These are phyloP conservation scores for Micromesistius poutassou DNA, from an alignment of 2,797 vertebrate species.

Conservation along the genomic window DNA sequence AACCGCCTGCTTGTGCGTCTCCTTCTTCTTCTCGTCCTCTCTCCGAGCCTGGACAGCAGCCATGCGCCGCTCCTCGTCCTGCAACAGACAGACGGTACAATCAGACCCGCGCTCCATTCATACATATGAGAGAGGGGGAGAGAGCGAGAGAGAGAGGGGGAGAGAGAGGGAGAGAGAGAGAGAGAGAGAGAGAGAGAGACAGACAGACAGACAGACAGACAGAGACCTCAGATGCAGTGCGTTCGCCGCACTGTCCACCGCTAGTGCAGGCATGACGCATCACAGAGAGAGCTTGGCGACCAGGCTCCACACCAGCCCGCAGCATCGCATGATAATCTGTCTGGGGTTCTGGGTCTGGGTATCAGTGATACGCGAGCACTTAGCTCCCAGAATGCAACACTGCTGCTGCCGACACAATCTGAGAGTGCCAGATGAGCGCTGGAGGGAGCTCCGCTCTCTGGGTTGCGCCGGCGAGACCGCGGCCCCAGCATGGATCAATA, in stretches of 20 bases:
- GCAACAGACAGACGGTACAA: slow-evolving; percentile 52
- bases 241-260: not conserved
- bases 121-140: slow-evolving; percentile 8
- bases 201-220: not conserved
- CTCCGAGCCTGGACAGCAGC: slow-evolving; percentile 89
- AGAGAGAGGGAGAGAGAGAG: slow-evolving; percentile 16
- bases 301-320: slow-evolving; percentile 44
- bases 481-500: slow-evolving; percentile 31
- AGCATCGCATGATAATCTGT: slow-evolving; percentile 66
- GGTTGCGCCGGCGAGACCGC: slow-evolving; percentile 17
- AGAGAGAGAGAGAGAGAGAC: not conserved
- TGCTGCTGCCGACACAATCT: slow-evolving; percentile 52
- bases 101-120: slow-evolving; percentile 61
- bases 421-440: slow-evolving; percentile 18
- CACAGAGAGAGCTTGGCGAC: slow-evolving; percentile 15
- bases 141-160: slow-evolving; percentile 50
- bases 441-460: slow-evolving; percentile 42
- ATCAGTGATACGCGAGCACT: slow-evolving; percentile 51
- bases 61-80: slow-evolving; percentile 98
- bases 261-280: not conserved
- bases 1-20: slow-evolving; percentile 90
- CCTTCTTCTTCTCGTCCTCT: slow-evolving; percentile 96
- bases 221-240: not conserved
- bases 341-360: slow-evolving; percentile 57
- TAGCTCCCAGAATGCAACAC: slow-evolving; percentile 70